These are phyloP conservation scores for Hydrotaea cyrtoneurina DNA, from an alignment of 2,888 invertebrate genomes.

Conservation along the genomic window DNA sequence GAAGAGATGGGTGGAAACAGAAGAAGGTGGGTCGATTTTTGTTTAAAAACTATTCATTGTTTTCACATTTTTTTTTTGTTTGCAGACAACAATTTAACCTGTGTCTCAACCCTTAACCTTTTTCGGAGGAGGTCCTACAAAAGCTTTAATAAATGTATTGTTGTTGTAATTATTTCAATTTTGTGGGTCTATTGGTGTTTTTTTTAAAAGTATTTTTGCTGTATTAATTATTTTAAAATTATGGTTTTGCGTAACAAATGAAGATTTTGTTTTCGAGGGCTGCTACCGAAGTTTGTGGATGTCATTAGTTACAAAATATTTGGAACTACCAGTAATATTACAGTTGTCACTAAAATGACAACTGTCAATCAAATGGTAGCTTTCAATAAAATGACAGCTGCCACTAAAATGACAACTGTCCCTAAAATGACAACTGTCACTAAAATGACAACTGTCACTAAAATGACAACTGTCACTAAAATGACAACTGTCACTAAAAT, in stretches of 20 bases:
- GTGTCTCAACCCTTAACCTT: slow-evolving; percentile 27
- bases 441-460: no score
- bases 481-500: no score
- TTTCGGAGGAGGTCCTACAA: not conserved
- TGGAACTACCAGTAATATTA: no score
- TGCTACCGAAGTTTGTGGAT: not conserved
- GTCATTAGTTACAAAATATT: no score
- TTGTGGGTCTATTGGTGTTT: not conserved
- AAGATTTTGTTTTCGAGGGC: not conserved
- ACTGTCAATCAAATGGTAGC: no score
- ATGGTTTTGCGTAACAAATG: not conserved
- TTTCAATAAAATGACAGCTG: no score
- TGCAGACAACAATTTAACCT: slow-evolving; percentile 43
- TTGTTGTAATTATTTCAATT: not conserved
- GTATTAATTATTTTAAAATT: slow-evolving; percentile 45
- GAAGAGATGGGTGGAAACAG: not conserved
- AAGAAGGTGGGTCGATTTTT: not conserved
- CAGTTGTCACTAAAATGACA: no score
- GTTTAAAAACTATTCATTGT: not conserved
- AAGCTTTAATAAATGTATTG: not conserved
- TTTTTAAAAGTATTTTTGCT: not conserved
- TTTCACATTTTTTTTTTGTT: slow-evolving; percentile 20
- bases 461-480: no score
- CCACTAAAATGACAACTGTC: no score
- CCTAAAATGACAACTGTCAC: no score